Evolutionary conservation across 2,113 vertebrate species (phyloP).

Genomic region (Pseudois nayaur): DNA sequence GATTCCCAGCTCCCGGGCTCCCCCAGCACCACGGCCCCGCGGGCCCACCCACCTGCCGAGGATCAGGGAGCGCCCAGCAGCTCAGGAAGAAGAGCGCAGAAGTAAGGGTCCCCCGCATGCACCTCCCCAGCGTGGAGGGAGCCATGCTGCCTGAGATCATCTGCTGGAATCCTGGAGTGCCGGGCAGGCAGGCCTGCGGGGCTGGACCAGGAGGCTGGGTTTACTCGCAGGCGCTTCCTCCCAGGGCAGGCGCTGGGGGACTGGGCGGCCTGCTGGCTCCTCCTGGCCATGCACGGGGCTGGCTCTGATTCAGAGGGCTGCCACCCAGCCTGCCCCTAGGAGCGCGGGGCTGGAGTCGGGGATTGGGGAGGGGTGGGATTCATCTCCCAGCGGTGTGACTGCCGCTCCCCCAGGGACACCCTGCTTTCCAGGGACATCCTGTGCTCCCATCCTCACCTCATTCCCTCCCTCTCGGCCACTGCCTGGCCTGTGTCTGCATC

Average conservation of each 20-base stretch:
- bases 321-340: neutral
- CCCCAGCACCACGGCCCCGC: accelerated
- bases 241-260: neutral
- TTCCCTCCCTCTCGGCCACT: neutral
- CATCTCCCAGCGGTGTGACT: accelerated
- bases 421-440: too few species aligned
- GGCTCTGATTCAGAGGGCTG: neutral
- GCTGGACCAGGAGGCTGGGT: slow-evolving; percentile 16
- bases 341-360: neutral
- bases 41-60: slow-evolving; percentile 71
- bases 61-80: slow-evolving; percentile 39
- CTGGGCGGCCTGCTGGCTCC: neutral
- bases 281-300: neutral
- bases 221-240: slow-evolving; percentile 23
- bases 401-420: neutral
- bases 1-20: neutral
- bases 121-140: accelerated
- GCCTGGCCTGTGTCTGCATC: neutral
- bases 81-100: slow-evolving; percentile 65
- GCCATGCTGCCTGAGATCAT: neutral
- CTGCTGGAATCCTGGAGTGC: neutral
- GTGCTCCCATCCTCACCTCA: neutral
- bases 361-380: neutral
- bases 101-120: neutral
- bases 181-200: neutral